Conservation (phyloP, 2,888 invertebrate species). For the Tenthredo amoena region DNA sequence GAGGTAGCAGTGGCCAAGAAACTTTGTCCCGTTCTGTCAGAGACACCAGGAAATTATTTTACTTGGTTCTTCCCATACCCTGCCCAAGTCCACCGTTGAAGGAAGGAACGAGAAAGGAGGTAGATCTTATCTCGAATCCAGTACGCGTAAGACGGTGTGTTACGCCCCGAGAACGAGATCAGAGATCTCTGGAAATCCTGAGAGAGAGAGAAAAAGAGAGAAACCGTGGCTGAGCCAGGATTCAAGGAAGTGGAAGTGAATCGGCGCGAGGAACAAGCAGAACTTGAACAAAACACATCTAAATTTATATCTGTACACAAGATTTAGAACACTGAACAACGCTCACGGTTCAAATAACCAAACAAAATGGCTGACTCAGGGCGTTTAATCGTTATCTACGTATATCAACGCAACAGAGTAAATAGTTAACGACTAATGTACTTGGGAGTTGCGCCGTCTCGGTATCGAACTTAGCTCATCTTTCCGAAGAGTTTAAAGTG, state of each 20-base stretch:
- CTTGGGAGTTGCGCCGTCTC: not conserved
- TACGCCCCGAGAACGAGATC: constrained; percentile 12
- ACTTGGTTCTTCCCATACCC: constrained; percentile 58
- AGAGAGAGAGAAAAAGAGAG: not conserved
- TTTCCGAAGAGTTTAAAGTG: not conserved
- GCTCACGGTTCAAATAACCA: not conserved
- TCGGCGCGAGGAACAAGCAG: not conserved
- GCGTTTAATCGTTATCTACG: not conserved
- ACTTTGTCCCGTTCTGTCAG: constrained; percentile 72
- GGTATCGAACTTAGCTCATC: not conserved
- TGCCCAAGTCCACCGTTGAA: not conserved
- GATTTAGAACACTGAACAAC: not conserved
- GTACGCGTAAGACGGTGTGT: constrained; percentile 17
- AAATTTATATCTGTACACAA: not conserved
- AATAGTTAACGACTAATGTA: not conserved
- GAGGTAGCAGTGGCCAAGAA: constrained; percentile 67
- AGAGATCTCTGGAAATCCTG: not conserved
- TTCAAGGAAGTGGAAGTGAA: not conserved
- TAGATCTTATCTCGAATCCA: constrained; percentile 41
- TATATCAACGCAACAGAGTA: not conserved
- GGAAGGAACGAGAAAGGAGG: constrained; percentile 34
- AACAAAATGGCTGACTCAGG: not conserved
- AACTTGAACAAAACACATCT: not conserved
- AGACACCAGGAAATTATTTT: constrained; percentile 76
- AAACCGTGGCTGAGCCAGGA: not conserved